Evolutionary conservation across 2,888 invertebrate genomes (phyloP), one percentile per base, ranked within the genome.

Genomic region (Troides aeacus): DNA sequence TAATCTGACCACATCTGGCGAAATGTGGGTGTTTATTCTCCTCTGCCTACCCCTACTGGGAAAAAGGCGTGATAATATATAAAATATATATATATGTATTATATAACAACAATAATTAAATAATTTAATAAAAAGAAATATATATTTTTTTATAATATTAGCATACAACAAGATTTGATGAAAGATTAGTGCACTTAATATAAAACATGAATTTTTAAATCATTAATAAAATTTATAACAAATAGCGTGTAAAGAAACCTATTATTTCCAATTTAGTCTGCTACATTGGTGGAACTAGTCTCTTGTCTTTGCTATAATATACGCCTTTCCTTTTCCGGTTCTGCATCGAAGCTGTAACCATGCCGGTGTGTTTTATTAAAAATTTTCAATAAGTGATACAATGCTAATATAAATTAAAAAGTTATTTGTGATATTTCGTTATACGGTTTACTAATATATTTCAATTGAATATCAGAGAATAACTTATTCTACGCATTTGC

Each of bases 261-360:
- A 15, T 36, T 53, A 23, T 70, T 58, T 50, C 18, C 30, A 56
- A 46, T 60, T 62, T 62, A 46, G 66, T 63, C 62, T 66, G 42
- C 46, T 36, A 65, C 62, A 65, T 68, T 68, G 62, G 65, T 83
- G 77, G 75, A 69, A 66, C 75, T 73, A 50, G 69, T 79, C 72
- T 76, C 72, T 85, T 83, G 77, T 85, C 83, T 82, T 79, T 90
- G 87, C 78, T 73, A 74, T 76, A 83, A 83, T 81, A 73, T 76
- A 80, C 78, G 81, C 78, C 80, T 89, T 88, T 92, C 93, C 93
- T 91, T 93, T 93, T 93, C 93, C 93, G 93, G 92, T 93, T 92
- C 90, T 92, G 92, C 92, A 88, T 85, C 85, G 82, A 88, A 92
- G 93, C 92, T 90, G 92, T 86, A 92, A 92, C 92, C 93, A 93